phyloP scores from a whole-genome alignment of 1,140 invertebrate genomes.

The Bombus breviceps region DNA sequence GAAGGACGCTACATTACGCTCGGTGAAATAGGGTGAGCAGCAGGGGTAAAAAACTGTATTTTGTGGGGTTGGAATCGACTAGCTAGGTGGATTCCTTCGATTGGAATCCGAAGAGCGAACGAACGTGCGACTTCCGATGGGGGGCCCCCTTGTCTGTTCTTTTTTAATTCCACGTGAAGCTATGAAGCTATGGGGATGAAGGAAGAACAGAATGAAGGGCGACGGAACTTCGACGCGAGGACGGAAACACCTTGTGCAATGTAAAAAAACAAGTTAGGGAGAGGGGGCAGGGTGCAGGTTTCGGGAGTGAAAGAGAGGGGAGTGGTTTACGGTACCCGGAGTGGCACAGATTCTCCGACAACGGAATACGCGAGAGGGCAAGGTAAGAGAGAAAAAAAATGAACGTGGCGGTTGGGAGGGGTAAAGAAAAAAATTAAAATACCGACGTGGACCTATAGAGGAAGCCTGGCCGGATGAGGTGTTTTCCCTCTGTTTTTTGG shows the following conservation, averaged over 20 bases:
- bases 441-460: constrained; percentile 67
- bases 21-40: constrained; percentile 40
- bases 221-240: constrained; percentile 53
- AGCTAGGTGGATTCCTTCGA: constrained; percentile 63
- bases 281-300: constrained; percentile 4
- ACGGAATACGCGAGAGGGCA: constrained; percentile 67
- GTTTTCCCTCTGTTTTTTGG: constrained; percentile 58
- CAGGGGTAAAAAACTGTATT: constrained; percentile 32
- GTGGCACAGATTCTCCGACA: constrained; percentile 79
- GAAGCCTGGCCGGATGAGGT: constrained; percentile 46
- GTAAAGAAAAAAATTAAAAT: constrained; percentile 72
- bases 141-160: constrained; percentile 32
- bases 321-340: constrained; percentile 79
- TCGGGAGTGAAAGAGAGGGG: constrained; percentile 29
- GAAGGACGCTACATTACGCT: constrained; percentile 3
- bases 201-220: neutral
- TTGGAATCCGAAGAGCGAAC: neutral
- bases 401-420: neutral
- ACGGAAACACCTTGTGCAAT: constrained; percentile 69
- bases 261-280: constrained; percentile 23
- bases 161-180: neutral
- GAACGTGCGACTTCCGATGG: constrained; percentile 42
- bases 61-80: constrained; percentile 30
- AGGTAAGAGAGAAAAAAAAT: constrained; percentile 15
- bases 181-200: too few relatives aligned